Evolutionary conservation across 2,113 vertebrate genomes (phyloP).

Genomic region (Physeter macrocephalus): DNA sequence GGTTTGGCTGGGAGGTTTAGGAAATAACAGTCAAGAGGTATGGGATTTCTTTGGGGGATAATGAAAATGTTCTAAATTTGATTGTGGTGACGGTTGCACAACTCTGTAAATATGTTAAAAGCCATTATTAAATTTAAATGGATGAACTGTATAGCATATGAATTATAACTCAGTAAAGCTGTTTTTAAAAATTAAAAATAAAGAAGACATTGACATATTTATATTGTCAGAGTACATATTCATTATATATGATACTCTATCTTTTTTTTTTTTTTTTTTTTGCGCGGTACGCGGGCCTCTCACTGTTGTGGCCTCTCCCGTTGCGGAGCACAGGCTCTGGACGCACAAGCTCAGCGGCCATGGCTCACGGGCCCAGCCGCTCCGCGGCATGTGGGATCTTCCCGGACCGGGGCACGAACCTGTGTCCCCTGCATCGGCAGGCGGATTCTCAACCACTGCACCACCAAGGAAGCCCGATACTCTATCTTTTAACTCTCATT

Average conservation of each 20-base stretch:
- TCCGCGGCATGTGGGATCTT: too few species aligned
- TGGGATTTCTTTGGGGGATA: background rate
- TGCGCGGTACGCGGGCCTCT: too few species aligned
- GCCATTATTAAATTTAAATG: background rate
- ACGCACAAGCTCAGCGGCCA: too few species aligned
- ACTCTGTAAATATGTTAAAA: background rate
- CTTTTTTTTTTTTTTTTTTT: too few species aligned
- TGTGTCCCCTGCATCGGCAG: too few species aligned
- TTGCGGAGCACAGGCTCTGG: too few species aligned
- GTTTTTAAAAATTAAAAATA: conserved; percentile 19
- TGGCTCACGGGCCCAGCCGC: too few species aligned
- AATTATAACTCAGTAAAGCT: background rate
- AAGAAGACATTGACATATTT: background rate
- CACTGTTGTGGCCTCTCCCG: too few species aligned
- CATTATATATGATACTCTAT: background rate
- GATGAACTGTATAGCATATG: background rate
- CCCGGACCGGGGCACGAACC: too few species aligned
- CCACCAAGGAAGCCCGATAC: too few species aligned
- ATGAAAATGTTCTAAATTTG: background rate
- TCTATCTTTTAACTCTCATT: background rate
- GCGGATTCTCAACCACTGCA: too few species aligned
- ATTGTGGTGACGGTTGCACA: background rate
- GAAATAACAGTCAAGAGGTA: background rate
- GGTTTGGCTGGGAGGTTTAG: background rate
- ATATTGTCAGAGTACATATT: background rate